Evolutionary conservation across 2,888 invertebrate species (phyloP).

Genomic region (Microctonus aethiopoides): DNA sequence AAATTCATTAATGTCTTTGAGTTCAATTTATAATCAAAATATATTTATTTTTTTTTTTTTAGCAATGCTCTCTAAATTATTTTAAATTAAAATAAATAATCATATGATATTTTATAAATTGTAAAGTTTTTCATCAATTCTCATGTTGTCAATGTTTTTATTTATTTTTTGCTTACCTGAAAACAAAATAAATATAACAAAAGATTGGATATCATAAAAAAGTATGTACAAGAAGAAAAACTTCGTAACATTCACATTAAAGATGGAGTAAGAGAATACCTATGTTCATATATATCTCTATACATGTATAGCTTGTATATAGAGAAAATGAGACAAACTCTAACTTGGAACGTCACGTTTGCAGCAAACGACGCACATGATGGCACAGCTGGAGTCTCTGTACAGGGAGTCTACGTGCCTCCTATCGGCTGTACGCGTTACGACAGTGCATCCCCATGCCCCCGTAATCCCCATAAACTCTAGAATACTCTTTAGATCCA

Average conservation of each 20-base stretch:
- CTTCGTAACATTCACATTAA: neutral
- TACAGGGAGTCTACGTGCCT: slow-evolving; percentile 60
- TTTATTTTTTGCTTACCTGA: neutral
- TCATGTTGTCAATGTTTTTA: too few species aligned
- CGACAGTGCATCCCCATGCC: slow-evolving; percentile 37
- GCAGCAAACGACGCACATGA: slow-evolving; percentile 64
- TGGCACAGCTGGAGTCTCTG: slow-evolving; percentile 63
- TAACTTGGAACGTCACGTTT: slow-evolving; percentile 64
- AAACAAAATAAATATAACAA: neutral
- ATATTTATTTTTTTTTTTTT: too few species aligned
- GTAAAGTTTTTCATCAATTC: too few species aligned
- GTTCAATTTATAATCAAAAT: too few species aligned
- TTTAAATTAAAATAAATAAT: too few species aligned
- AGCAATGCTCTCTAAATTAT: too few species aligned
- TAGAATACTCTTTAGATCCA: slow-evolving; percentile 33
- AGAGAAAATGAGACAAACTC: slow-evolving; percentile 32
- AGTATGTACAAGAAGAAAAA: neutral
- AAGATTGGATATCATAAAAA: neutral
- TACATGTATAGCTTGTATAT: neutral
- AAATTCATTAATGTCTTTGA: too few species aligned
- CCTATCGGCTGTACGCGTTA: slow-evolving; percentile 42
- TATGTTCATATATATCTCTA: neutral
- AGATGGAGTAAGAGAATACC: slow-evolving; percentile 6
- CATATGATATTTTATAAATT: too few species aligned
- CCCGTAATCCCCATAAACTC: slow-evolving; percentile 42